A percentile compares a stretch with the other conserved stretches of the same genome.
Conservation (phyloP, 2,113 vertebrate genomes). For the Pyrgilauda ruficollis region DNA sequence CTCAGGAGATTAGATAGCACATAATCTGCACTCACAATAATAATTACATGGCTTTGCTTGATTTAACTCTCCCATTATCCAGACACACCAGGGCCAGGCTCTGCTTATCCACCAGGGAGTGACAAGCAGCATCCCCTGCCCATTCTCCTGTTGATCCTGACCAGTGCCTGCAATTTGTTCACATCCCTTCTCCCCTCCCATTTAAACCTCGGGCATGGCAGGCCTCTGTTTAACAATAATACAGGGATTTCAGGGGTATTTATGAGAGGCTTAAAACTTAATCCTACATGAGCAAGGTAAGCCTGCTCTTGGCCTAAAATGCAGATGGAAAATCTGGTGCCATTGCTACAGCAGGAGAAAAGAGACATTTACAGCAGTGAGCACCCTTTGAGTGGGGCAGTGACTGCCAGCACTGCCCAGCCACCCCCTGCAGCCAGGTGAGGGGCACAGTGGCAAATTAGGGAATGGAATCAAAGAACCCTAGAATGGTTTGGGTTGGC, state of each 20-base stretch:
- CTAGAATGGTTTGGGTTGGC: background rate
- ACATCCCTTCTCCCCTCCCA: background rate
- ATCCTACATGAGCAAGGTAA: constrained; percentile 65
- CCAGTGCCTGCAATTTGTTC: constrained; percentile 40
- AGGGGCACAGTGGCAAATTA: background rate
- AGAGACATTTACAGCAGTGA: background rate
- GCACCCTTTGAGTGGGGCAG: background rate
- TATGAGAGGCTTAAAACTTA: constrained; percentile 59
- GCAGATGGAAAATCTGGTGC: background rate
- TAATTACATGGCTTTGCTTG: constrained; percentile 2
- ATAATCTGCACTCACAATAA: constrained; percentile 8
- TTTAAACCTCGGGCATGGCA: constrained; percentile 21
- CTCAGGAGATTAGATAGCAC: background rate
- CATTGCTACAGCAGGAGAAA: constrained; percentile 1
- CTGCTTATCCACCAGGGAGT: background rate
- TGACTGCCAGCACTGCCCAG: background rate
- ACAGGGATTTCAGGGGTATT: constrained; percentile 59
- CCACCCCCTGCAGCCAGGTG: background rate
- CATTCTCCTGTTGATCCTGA: background rate
- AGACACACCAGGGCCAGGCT: background rate
- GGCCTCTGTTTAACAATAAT: constrained; percentile 50
- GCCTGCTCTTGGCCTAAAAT: constrained; percentile 54
- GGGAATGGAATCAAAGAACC: background rate
- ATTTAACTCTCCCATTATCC: constrained; percentile 22
- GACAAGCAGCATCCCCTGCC: background rate